These are phyloP conservation scores for Willisornis vidua DNA, from an alignment of 2,113 vertebrate genomes.

Conservation along the genomic window DNA sequence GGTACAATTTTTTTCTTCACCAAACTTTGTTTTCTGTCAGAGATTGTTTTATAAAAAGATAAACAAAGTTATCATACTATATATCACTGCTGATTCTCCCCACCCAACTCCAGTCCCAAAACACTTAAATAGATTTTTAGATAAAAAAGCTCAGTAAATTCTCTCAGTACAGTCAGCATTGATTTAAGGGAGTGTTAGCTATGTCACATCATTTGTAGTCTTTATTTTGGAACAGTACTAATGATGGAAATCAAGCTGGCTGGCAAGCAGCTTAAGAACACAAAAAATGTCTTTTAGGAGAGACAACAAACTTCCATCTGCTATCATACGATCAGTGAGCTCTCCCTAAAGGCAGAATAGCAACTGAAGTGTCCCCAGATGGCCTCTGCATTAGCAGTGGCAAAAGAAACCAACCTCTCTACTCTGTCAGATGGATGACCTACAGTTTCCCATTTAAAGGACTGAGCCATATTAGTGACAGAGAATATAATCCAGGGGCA, in stretches of 20 bases:
- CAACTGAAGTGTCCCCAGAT: neutral
- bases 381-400: neutral
- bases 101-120: neutral
- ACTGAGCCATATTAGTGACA: neutral
- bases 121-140: neutral
- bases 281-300: neutral
- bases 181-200: neutral
- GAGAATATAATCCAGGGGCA: neutral
- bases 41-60: neutral
- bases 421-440: neutral
- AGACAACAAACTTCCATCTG: neutral
- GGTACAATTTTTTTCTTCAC: neutral
- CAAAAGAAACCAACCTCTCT: neutral
- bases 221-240: neutral
- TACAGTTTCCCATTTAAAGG: neutral
- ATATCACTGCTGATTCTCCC: neutral
- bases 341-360: neutral
- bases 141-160: neutral
- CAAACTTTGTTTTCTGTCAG: neutral
- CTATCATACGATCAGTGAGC: neutral
- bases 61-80: neutral
- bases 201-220: neutral
- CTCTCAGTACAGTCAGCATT: neutral
- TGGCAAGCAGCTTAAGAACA: neutral
- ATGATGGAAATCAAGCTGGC: neutral